phyloP scores from a whole-genome alignment of 2,888 invertebrate species.

The Dryobota labecula region DNA sequence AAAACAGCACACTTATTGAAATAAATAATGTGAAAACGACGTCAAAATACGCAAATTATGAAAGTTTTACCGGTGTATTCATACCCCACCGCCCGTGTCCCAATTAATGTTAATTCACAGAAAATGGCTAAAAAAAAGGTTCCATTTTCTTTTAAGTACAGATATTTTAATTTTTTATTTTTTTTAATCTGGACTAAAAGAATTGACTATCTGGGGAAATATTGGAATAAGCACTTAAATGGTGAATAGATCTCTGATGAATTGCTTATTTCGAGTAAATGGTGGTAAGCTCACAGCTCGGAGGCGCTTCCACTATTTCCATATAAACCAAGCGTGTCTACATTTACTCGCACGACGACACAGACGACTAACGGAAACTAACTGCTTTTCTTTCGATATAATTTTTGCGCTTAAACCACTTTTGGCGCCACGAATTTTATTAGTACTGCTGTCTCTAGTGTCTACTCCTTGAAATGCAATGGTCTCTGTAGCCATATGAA shows the following conservation, averaged over 20 bases:
- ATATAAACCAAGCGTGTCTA: background rate
- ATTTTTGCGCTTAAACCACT: background rate
- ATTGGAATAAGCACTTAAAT: no score
- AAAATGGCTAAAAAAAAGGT: no score
- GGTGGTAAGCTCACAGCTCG: background rate
- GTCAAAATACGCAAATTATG: background rate
- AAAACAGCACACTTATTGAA: background rate
- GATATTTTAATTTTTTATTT: no score
- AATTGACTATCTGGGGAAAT: no score
- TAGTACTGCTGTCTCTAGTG: background rate
- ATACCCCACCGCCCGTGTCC: no score
- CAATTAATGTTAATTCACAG: no score
- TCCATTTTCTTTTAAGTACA: no score
- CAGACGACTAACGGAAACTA: background rate
- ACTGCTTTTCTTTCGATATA: no score
- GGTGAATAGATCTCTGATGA: background rate
- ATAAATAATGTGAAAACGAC: background rate
- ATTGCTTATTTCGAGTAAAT: background rate
- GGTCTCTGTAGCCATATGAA: no score
- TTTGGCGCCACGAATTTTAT: background rate
- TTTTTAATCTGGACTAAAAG: no score
- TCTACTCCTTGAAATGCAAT: no score
- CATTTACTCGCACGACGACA: background rate
- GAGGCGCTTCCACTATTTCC: background rate
- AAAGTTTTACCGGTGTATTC: no score